Evolutionary conservation across 2,888 invertebrate genomes (phyloP).

Genomic region (Acronicta aceris): DNA sequence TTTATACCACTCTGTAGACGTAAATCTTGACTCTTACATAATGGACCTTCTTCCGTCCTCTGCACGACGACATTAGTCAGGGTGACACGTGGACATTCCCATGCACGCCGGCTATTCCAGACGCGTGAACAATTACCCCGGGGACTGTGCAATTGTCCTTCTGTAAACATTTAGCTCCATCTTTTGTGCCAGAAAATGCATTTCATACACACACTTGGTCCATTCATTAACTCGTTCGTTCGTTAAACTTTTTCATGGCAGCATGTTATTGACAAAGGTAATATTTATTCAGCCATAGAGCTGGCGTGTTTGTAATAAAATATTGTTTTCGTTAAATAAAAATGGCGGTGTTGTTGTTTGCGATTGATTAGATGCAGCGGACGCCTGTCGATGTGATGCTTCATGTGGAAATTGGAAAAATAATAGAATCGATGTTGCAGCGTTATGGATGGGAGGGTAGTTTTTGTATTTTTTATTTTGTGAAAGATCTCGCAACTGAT

Average conservation of each 20-base stretch:
- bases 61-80: conserved; percentile 14
- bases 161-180: conserved; percentile 65
- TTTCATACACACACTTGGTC: conserved; percentile 25
- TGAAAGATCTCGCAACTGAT: conserved; percentile 1
- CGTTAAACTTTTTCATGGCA: conserved; percentile 54
- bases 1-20: too few relatives aligned
- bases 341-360: conserved; percentile 38
- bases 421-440: conserved; percentile 21
- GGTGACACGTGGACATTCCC: conserved; percentile 62
- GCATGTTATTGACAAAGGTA: conserved; percentile 59
- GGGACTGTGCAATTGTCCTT: conserved; percentile 65
- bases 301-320: conserved; percentile 51
- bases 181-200: conserved; percentile 61
- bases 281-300: conserved; percentile 56
- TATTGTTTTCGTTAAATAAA: conserved; percentile 38
- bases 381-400: conserved; percentile 18
- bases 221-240: conserved; percentile 26
- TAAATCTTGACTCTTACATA: not conserved
- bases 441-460: not conserved
- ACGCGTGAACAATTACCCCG: conserved; percentile 72
- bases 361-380: conserved; percentile 42
- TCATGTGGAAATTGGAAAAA: conserved; percentile 47
- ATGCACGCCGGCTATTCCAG: conserved; percentile 62
- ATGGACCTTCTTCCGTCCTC: conserved; percentile 16
- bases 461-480: conserved; percentile 34